Evolutionary conservation across 1,140 invertebrate genomes (phyloP).

Genomic region (Drosophila trapezifrons): DNA sequence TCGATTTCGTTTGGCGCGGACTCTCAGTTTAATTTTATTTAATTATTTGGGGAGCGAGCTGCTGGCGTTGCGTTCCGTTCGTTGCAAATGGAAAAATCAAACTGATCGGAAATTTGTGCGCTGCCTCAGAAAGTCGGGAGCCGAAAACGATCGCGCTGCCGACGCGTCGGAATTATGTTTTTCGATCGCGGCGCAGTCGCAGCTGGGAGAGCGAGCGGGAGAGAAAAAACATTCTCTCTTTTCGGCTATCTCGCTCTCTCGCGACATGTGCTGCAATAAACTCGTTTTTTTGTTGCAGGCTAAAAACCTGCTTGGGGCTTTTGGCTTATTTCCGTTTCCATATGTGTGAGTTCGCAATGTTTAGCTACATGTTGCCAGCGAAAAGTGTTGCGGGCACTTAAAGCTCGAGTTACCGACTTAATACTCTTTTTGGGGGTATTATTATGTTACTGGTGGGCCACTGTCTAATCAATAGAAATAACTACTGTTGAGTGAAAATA

Average conservation of each 20-base stretch:
- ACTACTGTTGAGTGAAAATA: too few relatives aligned
- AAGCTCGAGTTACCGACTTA: conserved; percentile 23
- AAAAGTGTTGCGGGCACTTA: conserved; percentile 12
- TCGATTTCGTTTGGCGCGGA: conserved; percentile 64
- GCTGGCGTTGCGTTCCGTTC: conserved; percentile 79
- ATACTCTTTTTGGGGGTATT: neutral
- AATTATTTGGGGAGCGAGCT: conserved; percentile 37
- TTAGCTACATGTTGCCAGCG: conserved; percentile 44
- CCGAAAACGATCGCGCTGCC: conserved; percentile 42
- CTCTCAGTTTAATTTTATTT: conserved; percentile 15
- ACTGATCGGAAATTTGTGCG: conserved; percentile 82
- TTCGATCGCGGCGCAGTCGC: conserved; percentile 34
- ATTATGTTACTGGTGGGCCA: neutral
- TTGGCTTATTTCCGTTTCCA: conserved; percentile 42
- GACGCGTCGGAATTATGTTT: conserved; percentile 55
- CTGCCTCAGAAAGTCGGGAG: conserved; percentile 60
- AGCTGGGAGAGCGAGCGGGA: conserved; percentile 19
- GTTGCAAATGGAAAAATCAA: conserved; percentile 82
- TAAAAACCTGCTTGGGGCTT: conserved; percentile 40
- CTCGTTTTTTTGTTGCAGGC: conserved; percentile 66
- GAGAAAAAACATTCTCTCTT: conserved; percentile 12
- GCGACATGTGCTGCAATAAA: conserved; percentile 75
- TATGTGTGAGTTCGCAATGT: conserved; percentile 24
- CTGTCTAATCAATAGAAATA: too few relatives aligned
- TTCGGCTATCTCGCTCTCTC: conserved; percentile 32